Evolutionary conservation across 2,113 vertebrate genomes (phyloP).

Genomic region (Rana temporaria): DNA sequence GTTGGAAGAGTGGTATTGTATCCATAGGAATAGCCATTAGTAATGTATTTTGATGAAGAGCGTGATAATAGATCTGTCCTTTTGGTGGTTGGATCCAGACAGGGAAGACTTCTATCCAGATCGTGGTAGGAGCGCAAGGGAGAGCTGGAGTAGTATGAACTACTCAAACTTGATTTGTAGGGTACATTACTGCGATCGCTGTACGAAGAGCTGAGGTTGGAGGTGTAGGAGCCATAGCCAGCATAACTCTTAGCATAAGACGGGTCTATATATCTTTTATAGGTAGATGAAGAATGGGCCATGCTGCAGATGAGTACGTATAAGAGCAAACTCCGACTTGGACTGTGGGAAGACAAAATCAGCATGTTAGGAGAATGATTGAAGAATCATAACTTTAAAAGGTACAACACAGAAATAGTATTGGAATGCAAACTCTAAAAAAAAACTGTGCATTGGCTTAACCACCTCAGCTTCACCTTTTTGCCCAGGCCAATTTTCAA

Average conservation of each 20-base stretch:
- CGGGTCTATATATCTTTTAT: constrained; percentile 42
- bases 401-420: too few species aligned
- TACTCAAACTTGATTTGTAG: constrained; percentile 14
- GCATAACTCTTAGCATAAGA: constrained; percentile 40
- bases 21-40: constrained; percentile 6
- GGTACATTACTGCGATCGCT: constrained; percentile 33
- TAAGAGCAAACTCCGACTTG: not conserved
- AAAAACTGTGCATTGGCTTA: too few species aligned
- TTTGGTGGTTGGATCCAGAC: constrained; percentile 23
- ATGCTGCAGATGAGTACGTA: constrained; percentile 3
- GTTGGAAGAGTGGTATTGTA: constrained; percentile 25
- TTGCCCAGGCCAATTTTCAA: too few species aligned
- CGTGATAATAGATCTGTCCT: constrained; percentile 33
- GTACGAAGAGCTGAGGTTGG: constrained; percentile 30
- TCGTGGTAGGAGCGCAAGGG: constrained; percentile 32
- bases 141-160: constrained; percentile 12
- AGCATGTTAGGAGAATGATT: not conserved
- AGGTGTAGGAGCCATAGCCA: constrained; percentile 16
- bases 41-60: constrained; percentile 34
- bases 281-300: constrained; percentile 39
- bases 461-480: too few species aligned
- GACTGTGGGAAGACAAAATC: constrained; percentile 9
- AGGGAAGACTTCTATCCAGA: constrained; percentile 41
- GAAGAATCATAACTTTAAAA: too few species aligned
- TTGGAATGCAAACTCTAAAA: too few species aligned